These are phyloP conservation scores for Pseudonaja textilis DNA, from an alignment of 2,113 vertebrate genomes.

Conservation along the genomic window DNA sequence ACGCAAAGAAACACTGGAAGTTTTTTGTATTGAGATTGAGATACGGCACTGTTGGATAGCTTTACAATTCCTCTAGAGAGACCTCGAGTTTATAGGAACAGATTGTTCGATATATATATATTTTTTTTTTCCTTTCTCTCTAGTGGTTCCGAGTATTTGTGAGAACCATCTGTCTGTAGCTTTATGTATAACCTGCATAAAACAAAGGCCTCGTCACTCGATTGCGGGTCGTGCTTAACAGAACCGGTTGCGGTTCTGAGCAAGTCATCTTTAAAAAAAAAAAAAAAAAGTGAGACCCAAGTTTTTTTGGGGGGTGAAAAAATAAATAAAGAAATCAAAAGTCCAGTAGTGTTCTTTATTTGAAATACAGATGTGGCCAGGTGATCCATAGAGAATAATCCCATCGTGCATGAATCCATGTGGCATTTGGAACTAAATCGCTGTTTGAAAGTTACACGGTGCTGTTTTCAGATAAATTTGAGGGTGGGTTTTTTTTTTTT, in stretches of 20 bases:
- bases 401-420: slow-evolving; percentile 36
- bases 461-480: slow-evolving; percentile 50
- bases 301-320: slow-evolving; percentile 26
- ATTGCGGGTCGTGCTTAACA: slow-evolving; percentile 36
- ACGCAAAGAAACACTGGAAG: slow-evolving; percentile 56
- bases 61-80: slow-evolving; percentile 57
- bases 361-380: neutral
- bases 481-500: slow-evolving; percentile 49
- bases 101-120: slow-evolving; percentile 39
- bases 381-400: slow-evolving; percentile 41
- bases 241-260: slow-evolving; percentile 31
- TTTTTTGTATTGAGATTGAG: slow-evolving; percentile 43
- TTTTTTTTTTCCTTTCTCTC: slow-evolving; percentile 48
- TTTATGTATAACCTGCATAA: slow-evolving; percentile 48
- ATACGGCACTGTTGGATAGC: slow-evolving; percentile 38
- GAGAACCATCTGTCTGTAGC: slow-evolving; percentile 45
- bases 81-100: slow-evolving; percentile 48
- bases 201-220: slow-evolving; percentile 43
- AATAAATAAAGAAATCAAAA: neutral
- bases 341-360: neutral
- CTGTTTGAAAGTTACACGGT: slow-evolving; percentile 56
- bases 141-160: slow-evolving; percentile 11
- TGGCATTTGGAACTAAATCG: slow-evolving; percentile 51
- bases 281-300: slow-evolving; percentile 39
- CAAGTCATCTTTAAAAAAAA: slow-evolving; percentile 63